These are phyloP conservation scores for Pyrocephalus nanus DNA, from an alignment of 2,797 vertebrate species.

Conservation along the genomic window DNA sequence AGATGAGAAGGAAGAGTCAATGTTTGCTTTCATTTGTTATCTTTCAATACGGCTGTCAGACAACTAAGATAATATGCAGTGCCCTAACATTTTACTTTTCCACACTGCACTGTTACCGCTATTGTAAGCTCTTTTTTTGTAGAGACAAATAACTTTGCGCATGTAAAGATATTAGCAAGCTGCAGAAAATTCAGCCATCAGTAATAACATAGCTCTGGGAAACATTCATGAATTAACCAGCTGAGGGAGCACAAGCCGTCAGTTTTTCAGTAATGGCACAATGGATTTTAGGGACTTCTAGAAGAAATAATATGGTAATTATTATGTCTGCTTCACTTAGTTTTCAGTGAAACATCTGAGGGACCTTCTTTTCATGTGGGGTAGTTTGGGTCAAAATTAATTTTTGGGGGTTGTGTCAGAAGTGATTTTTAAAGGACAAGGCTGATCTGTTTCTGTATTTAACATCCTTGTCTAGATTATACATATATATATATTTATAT, in stretches of 20 bases:
- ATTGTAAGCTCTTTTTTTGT: neutral
- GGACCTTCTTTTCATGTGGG: neutral
- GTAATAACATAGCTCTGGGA: neutral
- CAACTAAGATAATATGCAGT: neutral
- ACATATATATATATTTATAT: too few species aligned
- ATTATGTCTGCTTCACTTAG: neutral
- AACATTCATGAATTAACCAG: constrained; percentile 15
- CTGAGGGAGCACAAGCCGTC: constrained; percentile 41
- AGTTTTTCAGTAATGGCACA: rapidly evolving
- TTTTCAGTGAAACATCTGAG: neutral
- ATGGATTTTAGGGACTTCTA: neutral
- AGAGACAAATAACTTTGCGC: neutral
- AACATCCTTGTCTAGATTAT: neutral
- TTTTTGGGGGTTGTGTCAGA: neutral
- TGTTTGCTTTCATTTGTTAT: neutral
- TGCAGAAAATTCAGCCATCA: neutral
- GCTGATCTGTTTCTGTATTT: neutral
- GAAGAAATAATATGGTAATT: neutral
- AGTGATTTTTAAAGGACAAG: neutral
- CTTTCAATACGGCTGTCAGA: neutral
- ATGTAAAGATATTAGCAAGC: neutral
- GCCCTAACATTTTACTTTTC: neutral
- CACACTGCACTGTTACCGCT: rapidly evolving
- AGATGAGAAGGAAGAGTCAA: neutral
- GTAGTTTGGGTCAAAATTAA: neutral